Percentiles rank a stretch among this genome's conserved stretches.
Conservation (phyloP, 2,113 vertebrate species). For the Phalacrocorax aristotelis region DNA sequence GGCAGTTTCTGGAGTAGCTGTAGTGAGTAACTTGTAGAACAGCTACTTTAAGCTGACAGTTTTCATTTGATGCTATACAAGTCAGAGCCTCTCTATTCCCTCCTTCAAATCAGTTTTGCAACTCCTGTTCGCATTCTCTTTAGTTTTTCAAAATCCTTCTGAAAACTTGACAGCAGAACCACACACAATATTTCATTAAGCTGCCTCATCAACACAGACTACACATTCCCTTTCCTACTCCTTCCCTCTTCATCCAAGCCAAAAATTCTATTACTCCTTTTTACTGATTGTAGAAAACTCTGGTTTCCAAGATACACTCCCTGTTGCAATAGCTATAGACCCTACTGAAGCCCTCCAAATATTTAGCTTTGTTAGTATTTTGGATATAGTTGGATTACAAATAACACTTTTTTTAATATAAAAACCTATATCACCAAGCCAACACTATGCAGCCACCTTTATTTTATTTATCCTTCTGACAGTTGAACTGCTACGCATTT, state of each 20-base stretch:
- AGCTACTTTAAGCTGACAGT: background rate
- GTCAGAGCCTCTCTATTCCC: background rate
- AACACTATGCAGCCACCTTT: background rate
- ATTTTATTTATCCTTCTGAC: background rate
- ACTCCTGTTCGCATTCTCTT: background rate
- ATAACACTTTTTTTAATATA: background rate
- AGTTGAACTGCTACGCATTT: background rate
- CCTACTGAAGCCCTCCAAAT: background rate
- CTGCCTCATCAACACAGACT: background rate
- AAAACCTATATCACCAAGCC: accelerated
- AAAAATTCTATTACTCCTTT: background rate
- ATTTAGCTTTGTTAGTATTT: background rate
- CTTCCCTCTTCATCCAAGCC: background rate
- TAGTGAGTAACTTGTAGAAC: background rate
- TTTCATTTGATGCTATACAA: background rate
- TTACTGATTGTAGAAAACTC: background rate
- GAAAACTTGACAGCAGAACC: background rate
- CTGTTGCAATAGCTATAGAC: background rate
- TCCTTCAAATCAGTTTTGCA: background rate
- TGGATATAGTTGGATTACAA: background rate
- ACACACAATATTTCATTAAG: background rate
- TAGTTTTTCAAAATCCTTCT: background rate
- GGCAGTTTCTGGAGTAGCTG: background rate
- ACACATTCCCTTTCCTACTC: background rate
- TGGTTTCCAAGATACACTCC: background rate